Percentiles rank a stretch among this genome's conserved stretches.
Evolutionary conservation across 2,888 invertebrate genomes (phyloP).

Genomic region (Thecocarcelia acutangulata): DNA sequence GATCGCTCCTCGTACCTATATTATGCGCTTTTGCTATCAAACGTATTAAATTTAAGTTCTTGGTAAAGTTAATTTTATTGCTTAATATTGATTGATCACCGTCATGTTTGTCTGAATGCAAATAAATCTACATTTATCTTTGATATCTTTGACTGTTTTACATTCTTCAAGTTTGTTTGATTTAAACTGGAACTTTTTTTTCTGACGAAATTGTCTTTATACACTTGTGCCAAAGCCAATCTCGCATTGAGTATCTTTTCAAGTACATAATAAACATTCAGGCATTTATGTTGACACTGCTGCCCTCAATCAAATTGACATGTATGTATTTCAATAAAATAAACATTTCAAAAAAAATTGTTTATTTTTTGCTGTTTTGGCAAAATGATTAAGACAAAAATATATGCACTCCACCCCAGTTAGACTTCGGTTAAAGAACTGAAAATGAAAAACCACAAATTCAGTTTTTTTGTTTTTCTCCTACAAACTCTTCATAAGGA

Average conservation of each 20-base stretch:
- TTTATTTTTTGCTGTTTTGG: slow-evolving; percentile 13
- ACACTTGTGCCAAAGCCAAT: slow-evolving; percentile 16
- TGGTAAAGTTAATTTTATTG: slow-evolving; percentile 28
- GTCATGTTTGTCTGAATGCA: slow-evolving; percentile 7
- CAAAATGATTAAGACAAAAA: slow-evolving; percentile 48
- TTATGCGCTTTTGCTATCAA: neutral
- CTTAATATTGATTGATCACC: slow-evolving; percentile 48
- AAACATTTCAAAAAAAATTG: slow-evolving; percentile 39
- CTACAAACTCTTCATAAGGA: slow-evolving; percentile 9
- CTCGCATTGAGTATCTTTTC: slow-evolving; percentile 7
- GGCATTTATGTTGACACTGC: slow-evolving; percentile 55
- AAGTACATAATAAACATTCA: neutral
- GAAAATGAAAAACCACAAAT: slow-evolving; percentile 22
- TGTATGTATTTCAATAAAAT: slow-evolving; percentile 52
- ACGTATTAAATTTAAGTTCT: neutral
- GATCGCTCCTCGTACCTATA: too few relatives aligned
- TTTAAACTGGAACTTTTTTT: slow-evolving; percentile 16
- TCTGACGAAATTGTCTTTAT: slow-evolving; percentile 5
- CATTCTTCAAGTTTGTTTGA: slow-evolving; percentile 16
- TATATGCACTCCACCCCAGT: slow-evolving; percentile 7
- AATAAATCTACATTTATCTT: slow-evolving; percentile 31
- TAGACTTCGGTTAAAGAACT: slow-evolving; percentile 12
- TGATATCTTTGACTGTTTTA: slow-evolving; percentile 2
- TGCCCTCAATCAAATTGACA: slow-evolving; percentile 68
- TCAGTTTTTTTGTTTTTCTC: slow-evolving; percentile 19